These are phyloP conservation scores for Sebastes flavidus DNA, from an alignment of 2,797 vertebrate genomes.

Conservation along the genomic window DNA sequence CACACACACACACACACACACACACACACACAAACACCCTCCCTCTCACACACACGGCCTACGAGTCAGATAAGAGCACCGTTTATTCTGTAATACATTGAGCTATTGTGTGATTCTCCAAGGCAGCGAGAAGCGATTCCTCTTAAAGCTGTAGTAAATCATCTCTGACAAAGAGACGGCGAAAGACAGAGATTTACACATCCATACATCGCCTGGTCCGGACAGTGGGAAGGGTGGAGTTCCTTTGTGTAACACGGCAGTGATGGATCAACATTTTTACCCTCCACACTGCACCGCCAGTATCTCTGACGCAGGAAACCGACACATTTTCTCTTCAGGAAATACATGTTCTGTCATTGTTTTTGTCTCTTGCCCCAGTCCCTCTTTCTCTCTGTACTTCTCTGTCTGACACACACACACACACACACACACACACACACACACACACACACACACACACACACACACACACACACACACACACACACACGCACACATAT, in stretches of 20 bases:
- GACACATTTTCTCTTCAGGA: constrained; percentile 45
- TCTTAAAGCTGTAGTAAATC: constrained; percentile 76
- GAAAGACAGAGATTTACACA: constrained; percentile 69
- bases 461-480: constrained; percentile 28
- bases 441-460: constrained; percentile 18
- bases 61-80: constrained; percentile 71
- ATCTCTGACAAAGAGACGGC: constrained; percentile 70
- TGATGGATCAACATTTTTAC: constrained; percentile 72
- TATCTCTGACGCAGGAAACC: constrained; percentile 46
- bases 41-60: constrained; percentile 53
- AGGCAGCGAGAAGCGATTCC: constrained; percentile 67
- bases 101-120: constrained; percentile 77
- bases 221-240: constrained; percentile 66
- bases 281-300: constrained; percentile 4
- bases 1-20: constrained; percentile 7
- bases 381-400: constrained; percentile 27
- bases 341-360: constrained; percentile 60
- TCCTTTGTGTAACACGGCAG: constrained; percentile 66
- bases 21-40: constrained; percentile 17
- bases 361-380: constrained; percentile 42
- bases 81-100: constrained; percentile 78
- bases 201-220: constrained; percentile 61
- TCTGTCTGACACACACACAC: constrained; percentile 34
- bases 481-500: constrained; percentile 20
- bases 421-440: constrained; percentile 22